Evolutionary conservation across 2,888 invertebrate species (phyloP), one percentile per base, ranked within the genome.

Genomic region (Digitonthophagus gazella): DNA sequence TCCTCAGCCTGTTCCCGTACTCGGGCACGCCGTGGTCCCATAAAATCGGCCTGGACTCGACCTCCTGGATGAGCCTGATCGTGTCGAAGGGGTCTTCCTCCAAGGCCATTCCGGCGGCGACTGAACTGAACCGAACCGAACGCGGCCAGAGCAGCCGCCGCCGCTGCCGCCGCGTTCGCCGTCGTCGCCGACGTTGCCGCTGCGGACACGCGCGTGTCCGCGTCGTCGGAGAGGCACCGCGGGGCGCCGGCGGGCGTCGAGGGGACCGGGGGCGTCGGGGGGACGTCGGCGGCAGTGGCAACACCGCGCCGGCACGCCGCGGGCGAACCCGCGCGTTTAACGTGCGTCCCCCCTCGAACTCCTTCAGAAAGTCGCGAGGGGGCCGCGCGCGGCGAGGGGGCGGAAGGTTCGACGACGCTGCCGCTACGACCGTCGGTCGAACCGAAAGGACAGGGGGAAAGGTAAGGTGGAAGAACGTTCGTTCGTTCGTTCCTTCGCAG

Each of bases 171-270:
- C 6, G 28, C 28, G 8, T 6, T 44, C 11, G 28, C 28, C 28
- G 28, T 8, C 28, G 11, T 11, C 28, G 28, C 6, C 28, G 28
- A 44, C 28, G 28, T 44, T 44, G 28, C 28, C 28, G 28, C 11
- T 44, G 28, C 61, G 61, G 61, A 61, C 61, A 61, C 61, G 61
- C 61, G 61, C 61, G 61, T 61, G 61, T 61, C 20, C 61, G 19
- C 20, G 19, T 61, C 18, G 61, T 19, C 61, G 16, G 1, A 8
- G 58, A 15, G n/a, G 16, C 8, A 14, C 58, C 14, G 2, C 14
- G 15, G 16, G 58, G 58, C 15, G 58, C 28, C 28, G n/a, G n/a
- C n/a, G n/a, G n/a, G n/a, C n/a, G n/a, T n/a, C n/a, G n/a, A n/a
- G n/a, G n/a, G n/a, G n/a, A n/a, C n/a, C 54, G 1, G 54, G 54